Percentiles rank a stretch among this genome's conserved stretches.
Evolutionary conservation across 1,140 invertebrate species (phyloP).

Genomic region (Hirudo medicinalis): DNA sequence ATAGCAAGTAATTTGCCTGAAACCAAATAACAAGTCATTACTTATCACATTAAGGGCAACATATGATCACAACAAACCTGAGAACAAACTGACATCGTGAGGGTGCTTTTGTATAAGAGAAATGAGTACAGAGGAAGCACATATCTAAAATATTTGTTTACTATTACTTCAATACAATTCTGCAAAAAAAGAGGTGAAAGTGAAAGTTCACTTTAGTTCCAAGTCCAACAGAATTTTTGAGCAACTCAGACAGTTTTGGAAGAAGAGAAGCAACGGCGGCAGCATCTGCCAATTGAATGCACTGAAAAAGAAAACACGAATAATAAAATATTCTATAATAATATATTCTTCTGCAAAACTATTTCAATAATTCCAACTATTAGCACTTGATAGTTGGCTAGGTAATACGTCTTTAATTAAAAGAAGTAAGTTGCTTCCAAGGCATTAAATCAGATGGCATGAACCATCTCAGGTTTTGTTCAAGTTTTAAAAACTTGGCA

Average conservation of each 20-base stretch:
- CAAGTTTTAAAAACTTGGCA: too few species aligned
- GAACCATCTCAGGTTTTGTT: too few species aligned
- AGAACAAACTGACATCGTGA: too few species aligned
- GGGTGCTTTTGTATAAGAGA: too few species aligned
- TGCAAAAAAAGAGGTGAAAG: not conserved
- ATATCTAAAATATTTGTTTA: too few species aligned
- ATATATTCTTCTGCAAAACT: not conserved
- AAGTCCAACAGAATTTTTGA: slow-evolving; percentile 62
- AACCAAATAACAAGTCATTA: slow-evolving; percentile 1
- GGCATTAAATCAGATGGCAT: not conserved
- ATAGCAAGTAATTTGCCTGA: slow-evolving; percentile 61
- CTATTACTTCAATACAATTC: too few species aligned
- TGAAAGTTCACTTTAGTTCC: slow-evolving; percentile 56
- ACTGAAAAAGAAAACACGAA: slow-evolving; percentile 45
- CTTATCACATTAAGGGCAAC: not conserved
- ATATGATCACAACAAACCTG: too few species aligned
- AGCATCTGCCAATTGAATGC: slow-evolving; percentile 66
- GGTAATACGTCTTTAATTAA: not conserved
- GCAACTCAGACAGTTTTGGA: slow-evolving; percentile 64
- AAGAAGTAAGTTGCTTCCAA: not conserved
- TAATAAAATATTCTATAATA: too few species aligned
- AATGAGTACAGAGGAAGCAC: too few species aligned
- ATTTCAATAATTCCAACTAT: not conserved
- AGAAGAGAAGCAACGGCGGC: slow-evolving; percentile 61
- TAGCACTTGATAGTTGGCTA: not conserved